Evolutionary conservation across 2,888 invertebrate genomes (phyloP), one percentile per base, ranked within the genome.

Genomic region (Tyria jacobaeae): DNA sequence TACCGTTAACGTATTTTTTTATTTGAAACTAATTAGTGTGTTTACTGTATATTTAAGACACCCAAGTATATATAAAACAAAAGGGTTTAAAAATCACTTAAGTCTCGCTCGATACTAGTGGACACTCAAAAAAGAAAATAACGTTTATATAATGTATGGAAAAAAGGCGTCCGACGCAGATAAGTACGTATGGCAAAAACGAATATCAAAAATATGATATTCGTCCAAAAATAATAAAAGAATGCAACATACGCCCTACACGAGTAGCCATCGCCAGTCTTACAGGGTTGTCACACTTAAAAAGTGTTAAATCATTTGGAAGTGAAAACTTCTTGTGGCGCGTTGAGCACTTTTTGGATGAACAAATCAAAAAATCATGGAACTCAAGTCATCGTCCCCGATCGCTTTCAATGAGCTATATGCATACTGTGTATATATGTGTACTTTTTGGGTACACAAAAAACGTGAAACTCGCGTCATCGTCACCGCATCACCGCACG

Each of bases 121-220:
- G 21, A 47, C 1, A 41, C 7, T 47, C 37, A 49, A 62, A 65
- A 73, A 76, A 82, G 78, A 81, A 81, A 72, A 53, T 68, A 64
- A 62, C 70, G 60, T 71, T 73, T 67, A 73, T 67, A 69, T 79
- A 79, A 78, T 78, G 77, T 77, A 79, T 79, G 75, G 76, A 73
- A 78, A 81, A 81, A 80, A 76, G 73, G 60, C 69, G 74, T 68
- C 60, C 71, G 66, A 66, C 75, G 70, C 70, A 79, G 78, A 84
- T 83, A 89, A 89, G 85, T 88, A n/a, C n/a, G n/a, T n/a, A 87
- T 84, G 78, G 68, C 76, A 84, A 85, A 87, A 86, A 82, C 24
- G 79, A 79, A 65, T 71, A 79, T 81, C 66, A 80, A 86, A 88
- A 84, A 84, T 84, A 83, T 84, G 71, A 84, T 85, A 86, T 87